Evolutionary conservation across 2,113 vertebrate genomes (phyloP).

Genomic region (Heliornis fulica): DNA sequence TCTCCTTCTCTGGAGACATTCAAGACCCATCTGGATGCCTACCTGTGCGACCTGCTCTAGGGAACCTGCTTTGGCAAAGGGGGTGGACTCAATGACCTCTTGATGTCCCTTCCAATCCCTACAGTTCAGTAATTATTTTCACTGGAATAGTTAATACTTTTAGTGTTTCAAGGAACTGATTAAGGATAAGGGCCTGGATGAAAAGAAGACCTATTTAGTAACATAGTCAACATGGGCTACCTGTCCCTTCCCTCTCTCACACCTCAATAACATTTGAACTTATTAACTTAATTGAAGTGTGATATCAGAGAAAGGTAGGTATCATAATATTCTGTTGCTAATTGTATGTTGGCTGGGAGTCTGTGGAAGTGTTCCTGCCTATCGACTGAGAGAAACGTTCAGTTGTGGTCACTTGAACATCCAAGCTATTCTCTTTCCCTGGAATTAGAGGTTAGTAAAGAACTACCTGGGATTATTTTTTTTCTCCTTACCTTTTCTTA

Average conservation of each 20-base stretch:
- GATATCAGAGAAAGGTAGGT: neutral
- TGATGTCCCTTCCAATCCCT: no score
- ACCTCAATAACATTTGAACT: neutral
- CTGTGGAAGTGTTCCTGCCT: neutral
- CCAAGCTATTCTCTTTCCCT: neutral
- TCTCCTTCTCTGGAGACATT: no score
- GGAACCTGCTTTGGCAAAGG: no score
- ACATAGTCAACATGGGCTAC: accelerated
- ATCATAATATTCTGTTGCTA: neutral
- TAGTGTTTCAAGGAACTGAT: neutral
- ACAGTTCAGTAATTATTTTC: neutral
- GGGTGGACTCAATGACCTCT: no score
- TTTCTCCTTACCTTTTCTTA: neutral
- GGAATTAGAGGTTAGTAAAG: neutral
- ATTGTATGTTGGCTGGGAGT: neutral
- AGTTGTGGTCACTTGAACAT: neutral
- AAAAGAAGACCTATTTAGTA: neutral
- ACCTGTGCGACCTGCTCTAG: no score
- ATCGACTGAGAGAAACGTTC: neutral
- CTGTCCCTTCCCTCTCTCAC: neutral
- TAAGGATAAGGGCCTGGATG: no score
- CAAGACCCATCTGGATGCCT: no score
- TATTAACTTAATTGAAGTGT: neutral
- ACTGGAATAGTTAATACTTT: neutral
- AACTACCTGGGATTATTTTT: neutral